These are phyloP conservation scores for Bombus pascuorum DNA, from an alignment of 1,140 invertebrate genomes.

Conservation along the genomic window DNA sequence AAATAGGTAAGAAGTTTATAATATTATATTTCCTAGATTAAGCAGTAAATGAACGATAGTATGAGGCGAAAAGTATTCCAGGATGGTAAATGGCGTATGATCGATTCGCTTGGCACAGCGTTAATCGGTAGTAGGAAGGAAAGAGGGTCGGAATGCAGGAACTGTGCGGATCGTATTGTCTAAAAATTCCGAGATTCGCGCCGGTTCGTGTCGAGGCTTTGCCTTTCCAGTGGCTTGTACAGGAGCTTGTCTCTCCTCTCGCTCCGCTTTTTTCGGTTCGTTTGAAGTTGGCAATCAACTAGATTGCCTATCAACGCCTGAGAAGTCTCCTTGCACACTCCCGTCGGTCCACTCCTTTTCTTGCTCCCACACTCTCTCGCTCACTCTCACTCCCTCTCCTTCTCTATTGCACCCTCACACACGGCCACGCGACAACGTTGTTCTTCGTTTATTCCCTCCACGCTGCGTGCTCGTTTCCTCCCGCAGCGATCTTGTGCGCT, in stretches of 20 bases:
- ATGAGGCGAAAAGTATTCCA: background rate
- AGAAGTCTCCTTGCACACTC: slow-evolving; percentile 61
- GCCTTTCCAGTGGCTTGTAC: slow-evolving; percentile 27
- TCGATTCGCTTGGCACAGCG: slow-evolving; percentile 23
- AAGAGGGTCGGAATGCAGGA: slow-evolving; percentile 1
- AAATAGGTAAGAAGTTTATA: background rate
- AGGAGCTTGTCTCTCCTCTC: slow-evolving; percentile 6
- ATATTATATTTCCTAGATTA: background rate
- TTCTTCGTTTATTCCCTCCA: slow-evolving; percentile 46
- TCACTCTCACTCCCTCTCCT: slow-evolving; percentile 1
- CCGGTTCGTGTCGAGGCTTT: slow-evolving; percentile 42
- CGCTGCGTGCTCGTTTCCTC: slow-evolving; percentile 29
- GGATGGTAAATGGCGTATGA: slow-evolving; percentile 6
- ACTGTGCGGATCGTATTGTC: slow-evolving; percentile 41
- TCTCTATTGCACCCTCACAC: slow-evolving; percentile 40
- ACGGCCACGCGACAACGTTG: slow-evolving; percentile 47
- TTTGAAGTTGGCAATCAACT: slow-evolving; percentile 82
- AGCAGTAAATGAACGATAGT: background rate
- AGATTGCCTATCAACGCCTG: slow-evolving; percentile 81
- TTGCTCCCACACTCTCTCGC: slow-evolving; percentile 31
- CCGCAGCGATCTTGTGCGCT: slow-evolving; percentile 53
- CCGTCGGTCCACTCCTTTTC: slow-evolving; percentile 56
- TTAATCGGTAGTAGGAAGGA: slow-evolving; percentile 25
- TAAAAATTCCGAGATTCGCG: slow-evolving; percentile 54
- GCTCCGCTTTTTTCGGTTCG: slow-evolving; percentile 68